Evolutionary conservation across 2,113 vertebrate genomes (phyloP).

Genomic region (Chamaetylas fuelleborni): DNA sequence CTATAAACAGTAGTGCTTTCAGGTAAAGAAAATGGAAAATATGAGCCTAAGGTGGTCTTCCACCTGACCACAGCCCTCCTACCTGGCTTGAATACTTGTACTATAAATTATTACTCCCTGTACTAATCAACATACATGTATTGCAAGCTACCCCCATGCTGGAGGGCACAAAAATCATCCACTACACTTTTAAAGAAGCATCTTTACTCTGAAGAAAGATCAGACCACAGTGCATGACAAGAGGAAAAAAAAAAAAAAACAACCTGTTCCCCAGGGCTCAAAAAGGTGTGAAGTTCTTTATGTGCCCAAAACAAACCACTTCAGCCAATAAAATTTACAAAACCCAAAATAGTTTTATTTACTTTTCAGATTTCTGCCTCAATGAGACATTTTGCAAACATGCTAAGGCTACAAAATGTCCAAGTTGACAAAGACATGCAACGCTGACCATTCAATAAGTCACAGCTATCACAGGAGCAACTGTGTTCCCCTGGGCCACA

Average conservation of each 20-base stretch:
- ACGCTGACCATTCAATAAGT: constrained; percentile 71
- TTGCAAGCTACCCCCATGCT: not conserved
- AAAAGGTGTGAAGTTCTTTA: not conserved
- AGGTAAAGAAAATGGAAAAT: not conserved
- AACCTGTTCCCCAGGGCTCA: not conserved
- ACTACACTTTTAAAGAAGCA: not conserved
- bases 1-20: not conserved
- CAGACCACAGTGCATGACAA: fast-evolving
- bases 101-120: not conserved
- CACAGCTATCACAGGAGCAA: constrained; percentile 60
- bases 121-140: not conserved
- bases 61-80: not conserved
- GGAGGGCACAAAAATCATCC: not conserved
- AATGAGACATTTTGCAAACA: constrained; percentile 85
- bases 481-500: constrained; percentile 60
- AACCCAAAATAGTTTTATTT: constrained; percentile 90
- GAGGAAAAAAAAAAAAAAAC: no score
- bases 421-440: constrained; percentile 79
- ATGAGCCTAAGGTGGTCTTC: not conserved
- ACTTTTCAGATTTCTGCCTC: constrained; percentile 74
- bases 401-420: constrained; percentile 88
- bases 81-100: not conserved
- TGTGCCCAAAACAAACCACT: constrained; percentile 25
- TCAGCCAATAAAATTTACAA: constrained; percentile 64
- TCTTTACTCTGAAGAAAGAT: not conserved